A percentile compares a stretch with the other conserved stretches of the same genome.
phyloP scores from a whole-genome alignment of 2,888 invertebrate species.

The Galeruca laticollis region DNA sequence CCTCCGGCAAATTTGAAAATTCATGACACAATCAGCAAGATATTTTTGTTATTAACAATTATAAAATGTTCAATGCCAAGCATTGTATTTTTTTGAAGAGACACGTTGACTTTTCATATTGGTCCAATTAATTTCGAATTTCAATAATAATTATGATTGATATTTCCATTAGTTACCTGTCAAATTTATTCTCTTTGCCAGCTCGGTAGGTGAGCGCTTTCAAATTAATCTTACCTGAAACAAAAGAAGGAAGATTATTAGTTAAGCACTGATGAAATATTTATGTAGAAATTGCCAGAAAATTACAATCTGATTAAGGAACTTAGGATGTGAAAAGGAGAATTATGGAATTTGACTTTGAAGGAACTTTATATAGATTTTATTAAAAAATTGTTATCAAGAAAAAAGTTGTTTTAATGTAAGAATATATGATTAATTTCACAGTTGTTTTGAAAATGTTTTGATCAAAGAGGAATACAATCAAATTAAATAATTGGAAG shows the following conservation, averaged over 20 bases:
- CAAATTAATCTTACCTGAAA: conserved; percentile 55
- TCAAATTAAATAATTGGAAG: too few relatives aligned
- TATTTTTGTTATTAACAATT: too few relatives aligned
- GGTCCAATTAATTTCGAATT: conserved; percentile 54
- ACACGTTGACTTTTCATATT: conserved; percentile 50
- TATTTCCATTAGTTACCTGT: conserved; percentile 53
- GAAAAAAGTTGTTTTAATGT: too few relatives aligned
- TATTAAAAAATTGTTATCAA: background rate
- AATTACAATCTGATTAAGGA: conserved; percentile 36
- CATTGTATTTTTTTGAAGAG: conserved; percentile 43
- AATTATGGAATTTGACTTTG: conserved; percentile 2
- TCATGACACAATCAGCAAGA: too few relatives aligned
- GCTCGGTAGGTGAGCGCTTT: conserved; percentile 38
- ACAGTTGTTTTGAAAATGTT: too few relatives aligned
- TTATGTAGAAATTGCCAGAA: conserved; percentile 38
- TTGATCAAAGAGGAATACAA: too few relatives aligned
- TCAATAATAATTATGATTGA: conserved; percentile 52
- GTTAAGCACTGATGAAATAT: conserved; percentile 45
- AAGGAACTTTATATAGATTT: background rate
- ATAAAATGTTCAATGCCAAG: conserved; percentile 37
- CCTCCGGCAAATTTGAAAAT: too few relatives aligned
- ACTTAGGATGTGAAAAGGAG: conserved; percentile 17
- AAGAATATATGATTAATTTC: too few relatives aligned
- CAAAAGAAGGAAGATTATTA: conserved; percentile 52
- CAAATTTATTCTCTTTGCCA: conserved; percentile 46